These are phyloP conservation scores for Artibeus jamaicensis DNA, from an alignment of 2,797 vertebrate species.

Conservation along the genomic window DNA sequence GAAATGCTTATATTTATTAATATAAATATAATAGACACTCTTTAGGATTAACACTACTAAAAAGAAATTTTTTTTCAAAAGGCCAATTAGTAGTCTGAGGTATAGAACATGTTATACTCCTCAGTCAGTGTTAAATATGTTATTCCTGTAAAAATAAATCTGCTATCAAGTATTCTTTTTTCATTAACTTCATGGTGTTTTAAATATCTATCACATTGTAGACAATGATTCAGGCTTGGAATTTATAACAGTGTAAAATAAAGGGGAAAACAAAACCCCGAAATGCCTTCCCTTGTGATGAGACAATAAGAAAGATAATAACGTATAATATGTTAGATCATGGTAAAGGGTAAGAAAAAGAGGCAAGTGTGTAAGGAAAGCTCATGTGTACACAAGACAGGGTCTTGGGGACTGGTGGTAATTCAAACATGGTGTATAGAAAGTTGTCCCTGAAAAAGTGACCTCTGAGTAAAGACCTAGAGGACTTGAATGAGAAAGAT, in stretches of 20 bases:
- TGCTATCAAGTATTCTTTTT: neutral
- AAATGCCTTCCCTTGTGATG: neutral
- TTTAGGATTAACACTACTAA: neutral
- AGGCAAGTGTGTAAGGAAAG: neutral
- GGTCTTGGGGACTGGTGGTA: neutral
- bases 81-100: neutral
- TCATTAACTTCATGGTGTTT: neutral
- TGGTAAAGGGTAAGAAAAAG: neutral
- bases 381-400: accelerated
- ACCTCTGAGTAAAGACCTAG: neutral
- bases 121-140: neutral
- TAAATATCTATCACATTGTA: neutral
- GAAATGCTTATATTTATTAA: neutral
- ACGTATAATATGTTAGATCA: neutral
- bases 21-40: neutral
- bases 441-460: neutral
- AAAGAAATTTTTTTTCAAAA: conserved; percentile 28
- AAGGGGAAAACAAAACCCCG: neutral
- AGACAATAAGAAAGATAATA: neutral
- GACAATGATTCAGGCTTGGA: neutral
- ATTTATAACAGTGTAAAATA: neutral
- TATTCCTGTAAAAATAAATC: neutral
- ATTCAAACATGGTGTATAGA: neutral
- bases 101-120: neutral
- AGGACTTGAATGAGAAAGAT: neutral